A percentile compares a stretch with the other conserved stretches of the same genome.
These are phyloP conservation scores for Heliconius nattereri DNA, from an alignment of 1,140 invertebrate genomes.

Conservation along the genomic window DNA sequence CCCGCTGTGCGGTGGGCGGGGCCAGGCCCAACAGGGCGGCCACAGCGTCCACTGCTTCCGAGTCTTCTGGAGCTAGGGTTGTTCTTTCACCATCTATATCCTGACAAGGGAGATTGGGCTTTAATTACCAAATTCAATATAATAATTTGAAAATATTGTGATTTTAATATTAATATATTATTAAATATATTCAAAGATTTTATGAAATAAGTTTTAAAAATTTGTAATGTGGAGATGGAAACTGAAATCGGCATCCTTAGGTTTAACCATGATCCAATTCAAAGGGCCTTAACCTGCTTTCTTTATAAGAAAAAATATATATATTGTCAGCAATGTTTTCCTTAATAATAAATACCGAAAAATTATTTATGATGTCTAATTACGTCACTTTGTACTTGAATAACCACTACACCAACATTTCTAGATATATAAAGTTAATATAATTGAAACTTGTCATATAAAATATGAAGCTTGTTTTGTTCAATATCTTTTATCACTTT, in stretches of 20 bases:
- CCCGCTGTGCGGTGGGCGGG: conserved; percentile 87
- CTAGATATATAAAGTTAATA: too few relatives aligned
- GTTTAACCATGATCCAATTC: neutral
- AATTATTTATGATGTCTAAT: neutral
- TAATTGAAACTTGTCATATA: too few relatives aligned
- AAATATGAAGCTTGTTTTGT: too few relatives aligned
- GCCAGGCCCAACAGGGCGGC: conserved; percentile 91
- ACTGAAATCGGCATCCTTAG: neutral
- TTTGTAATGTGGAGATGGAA: too few relatives aligned
- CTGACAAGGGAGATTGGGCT: neutral
- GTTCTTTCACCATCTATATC: conserved; percentile 94
- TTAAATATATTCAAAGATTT: too few relatives aligned
- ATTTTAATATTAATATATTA: too few relatives aligned
- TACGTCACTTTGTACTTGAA: neutral
- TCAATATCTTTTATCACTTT: too few relatives aligned
- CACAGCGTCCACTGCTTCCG: conserved; percentile 88
- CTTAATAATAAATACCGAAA: neutral
- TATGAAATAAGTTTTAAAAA: too few relatives aligned
- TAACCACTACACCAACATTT: too few relatives aligned
- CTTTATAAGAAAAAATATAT: neutral
- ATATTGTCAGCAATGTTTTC: neutral
- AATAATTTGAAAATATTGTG: neutral
- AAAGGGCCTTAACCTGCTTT: neutral
- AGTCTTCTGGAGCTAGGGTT: conserved; percentile 87
- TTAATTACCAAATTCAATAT: neutral